Percentiles rank a stretch among this genome's conserved stretches.
Conservation (phyloP, 2,888 invertebrate species). For the Brenthis daphne region DNA sequence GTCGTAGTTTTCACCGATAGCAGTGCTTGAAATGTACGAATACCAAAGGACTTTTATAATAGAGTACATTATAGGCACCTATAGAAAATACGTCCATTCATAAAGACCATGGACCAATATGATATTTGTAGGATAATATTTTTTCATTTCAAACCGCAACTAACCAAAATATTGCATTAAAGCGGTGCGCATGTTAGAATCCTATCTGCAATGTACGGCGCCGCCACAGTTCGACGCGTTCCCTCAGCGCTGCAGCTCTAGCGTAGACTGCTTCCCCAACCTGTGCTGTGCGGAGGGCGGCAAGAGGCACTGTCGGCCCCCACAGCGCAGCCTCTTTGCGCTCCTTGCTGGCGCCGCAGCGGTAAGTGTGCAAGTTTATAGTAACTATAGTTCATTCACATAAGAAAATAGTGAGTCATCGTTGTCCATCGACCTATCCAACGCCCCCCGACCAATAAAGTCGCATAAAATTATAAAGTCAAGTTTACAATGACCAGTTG, state of each 20-base stretch:
- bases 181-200: conserved; percentile 78
- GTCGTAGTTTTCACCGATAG: too few relatives aligned
- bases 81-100: too few relatives aligned
- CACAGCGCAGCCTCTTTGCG: conserved; percentile 86
- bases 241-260: conserved; percentile 86
- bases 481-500: too few relatives aligned
- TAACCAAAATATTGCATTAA: conserved; percentile 40
- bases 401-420: too few relatives aligned
- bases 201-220: conserved; percentile 88
- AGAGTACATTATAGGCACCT: too few relatives aligned
- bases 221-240: conserved; percentile 87
- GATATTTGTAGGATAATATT: too few relatives aligned
- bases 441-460: too few relatives aligned
- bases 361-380: conserved; percentile 56
- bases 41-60: too few relatives aligned
- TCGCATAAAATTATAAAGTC: too few relatives aligned
- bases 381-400: neutral
- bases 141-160: neutral
- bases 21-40: too few relatives aligned
- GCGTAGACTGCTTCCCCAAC: conserved; percentile 90
- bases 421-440: too few relatives aligned
- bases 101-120: too few relatives aligned
- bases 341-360: conserved; percentile 84
- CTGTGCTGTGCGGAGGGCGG: conserved; percentile 90
- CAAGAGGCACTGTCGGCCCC: conserved; percentile 87